A percentile compares a stretch with the other conserved stretches of the same genome.
phyloP scores from a whole-genome alignment of 2,888 invertebrate species.

The Noctua janthina region DNA sequence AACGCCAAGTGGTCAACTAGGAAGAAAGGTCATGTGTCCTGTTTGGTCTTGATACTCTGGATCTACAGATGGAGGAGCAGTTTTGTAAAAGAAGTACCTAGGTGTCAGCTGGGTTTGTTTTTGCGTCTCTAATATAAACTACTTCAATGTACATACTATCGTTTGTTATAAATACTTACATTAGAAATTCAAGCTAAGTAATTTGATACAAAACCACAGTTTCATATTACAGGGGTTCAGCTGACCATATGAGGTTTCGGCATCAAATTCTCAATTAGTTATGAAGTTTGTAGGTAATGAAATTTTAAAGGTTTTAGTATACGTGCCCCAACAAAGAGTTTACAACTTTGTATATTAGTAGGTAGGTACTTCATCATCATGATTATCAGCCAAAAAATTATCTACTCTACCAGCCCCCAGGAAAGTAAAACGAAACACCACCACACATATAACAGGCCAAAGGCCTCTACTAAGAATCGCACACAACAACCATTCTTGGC shows the following conservation, averaged over 20 bases:
- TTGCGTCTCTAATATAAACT: not conserved
- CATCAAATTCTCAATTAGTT: constrained; percentile 29
- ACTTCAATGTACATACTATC: not conserved
- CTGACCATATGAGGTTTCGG: constrained; percentile 35
- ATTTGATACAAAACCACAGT: constrained; percentile 69
- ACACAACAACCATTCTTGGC: too few relatives aligned
- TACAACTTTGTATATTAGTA: not conserved
- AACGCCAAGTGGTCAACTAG: too few relatives aligned
- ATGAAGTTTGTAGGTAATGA: not conserved
- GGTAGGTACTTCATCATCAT: not conserved
- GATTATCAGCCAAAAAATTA: too few relatives aligned
- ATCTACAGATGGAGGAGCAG: not conserved
- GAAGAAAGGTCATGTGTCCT: not conserved
- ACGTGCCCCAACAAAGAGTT: not conserved
- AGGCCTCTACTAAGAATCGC: too few relatives aligned
- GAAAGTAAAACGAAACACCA: too few relatives aligned
- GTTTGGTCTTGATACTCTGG: not conserved
- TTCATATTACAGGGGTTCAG: constrained; percentile 66
- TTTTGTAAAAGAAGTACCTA: not conserved
- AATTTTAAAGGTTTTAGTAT: not conserved
- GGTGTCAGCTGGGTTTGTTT: not conserved
- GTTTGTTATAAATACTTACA: not conserved
- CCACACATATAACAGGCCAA: too few relatives aligned
- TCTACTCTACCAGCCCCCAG: too few relatives aligned
- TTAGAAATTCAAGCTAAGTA: constrained; percentile 46